Conservation (phyloP, 2,888 invertebrate species). For the Phengaris alcon region DNA sequence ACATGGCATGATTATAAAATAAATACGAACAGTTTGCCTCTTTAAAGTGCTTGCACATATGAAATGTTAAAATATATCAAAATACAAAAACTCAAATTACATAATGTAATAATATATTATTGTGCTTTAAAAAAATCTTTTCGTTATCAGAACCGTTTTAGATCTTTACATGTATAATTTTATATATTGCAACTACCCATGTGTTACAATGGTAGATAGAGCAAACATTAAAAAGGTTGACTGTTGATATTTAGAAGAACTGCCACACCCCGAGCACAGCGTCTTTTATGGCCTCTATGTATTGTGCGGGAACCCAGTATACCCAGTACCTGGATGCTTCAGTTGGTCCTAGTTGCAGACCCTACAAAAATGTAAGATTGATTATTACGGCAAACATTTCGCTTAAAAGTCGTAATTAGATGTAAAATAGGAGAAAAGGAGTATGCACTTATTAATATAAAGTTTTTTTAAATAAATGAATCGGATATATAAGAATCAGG, state of each 20-base stretch:
- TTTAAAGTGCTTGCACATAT: constrained; percentile 8
- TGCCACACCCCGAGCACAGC: constrained; percentile 93
- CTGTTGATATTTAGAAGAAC: constrained; percentile 78
- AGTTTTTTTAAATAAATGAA: too few species aligned
- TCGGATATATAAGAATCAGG: too few species aligned
- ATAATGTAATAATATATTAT: constrained; percentile 34
- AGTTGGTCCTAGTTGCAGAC: constrained; percentile 92
- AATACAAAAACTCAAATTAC: constrained; percentile 38
- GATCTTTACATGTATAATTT: constrained; percentile 47
- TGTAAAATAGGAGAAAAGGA: background rate
- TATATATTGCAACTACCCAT: constrained; percentile 72
- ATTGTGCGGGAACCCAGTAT: constrained; percentile 96
- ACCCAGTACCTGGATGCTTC: constrained; percentile 96
- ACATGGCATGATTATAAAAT: constrained; percentile 73
- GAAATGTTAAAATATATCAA: constrained; percentile 31
- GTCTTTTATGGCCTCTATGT: constrained; percentile 93
- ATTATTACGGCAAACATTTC: background rate
- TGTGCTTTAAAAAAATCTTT: constrained; percentile 35
- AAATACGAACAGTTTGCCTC: constrained; percentile 48
- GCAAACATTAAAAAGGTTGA: constrained; percentile 47
- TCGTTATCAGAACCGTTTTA: constrained; percentile 18
- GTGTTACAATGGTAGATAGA: constrained; percentile 57
- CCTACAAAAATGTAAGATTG: constrained; percentile 71
- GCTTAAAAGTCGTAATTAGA: background rate
- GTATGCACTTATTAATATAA: too few species aligned